A percentile compares a stretch with the other conserved stretches of the same genome.
phyloP scores from a whole-genome alignment of 2,113 vertebrate genomes.

The Pristiophorus japonicus region DNA sequence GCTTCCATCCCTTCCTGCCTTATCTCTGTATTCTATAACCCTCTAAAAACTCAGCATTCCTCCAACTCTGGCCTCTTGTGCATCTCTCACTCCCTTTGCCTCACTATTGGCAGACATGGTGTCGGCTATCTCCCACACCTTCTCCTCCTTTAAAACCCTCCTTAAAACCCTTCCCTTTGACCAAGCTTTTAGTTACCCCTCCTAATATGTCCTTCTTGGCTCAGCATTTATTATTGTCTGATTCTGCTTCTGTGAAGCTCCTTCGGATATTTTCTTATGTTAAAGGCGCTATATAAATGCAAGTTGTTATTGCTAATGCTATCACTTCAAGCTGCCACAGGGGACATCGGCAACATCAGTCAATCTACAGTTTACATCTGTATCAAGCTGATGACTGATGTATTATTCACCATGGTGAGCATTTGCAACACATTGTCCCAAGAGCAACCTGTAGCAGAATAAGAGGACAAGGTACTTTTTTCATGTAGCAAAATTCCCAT shows the following conservation, averaged over 20 bases:
- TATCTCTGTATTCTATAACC: background rate
- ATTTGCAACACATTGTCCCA: background rate
- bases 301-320: background rate
- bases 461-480: background rate
- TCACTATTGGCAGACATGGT: background rate
- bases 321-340: background rate
- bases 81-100: background rate
- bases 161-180: background rate
- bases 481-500: too few relatives aligned
- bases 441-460: background rate
- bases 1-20: background rate
- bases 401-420: background rate
- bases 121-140: background rate
- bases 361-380: background rate
- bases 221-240: background rate
- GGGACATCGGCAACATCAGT: background rate
- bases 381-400: background rate
- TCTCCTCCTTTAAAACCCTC: background rate
- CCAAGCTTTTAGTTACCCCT: background rate
- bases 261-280: background rate
- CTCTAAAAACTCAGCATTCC: background rate
- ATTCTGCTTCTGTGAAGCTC: background rate
- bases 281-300: background rate
- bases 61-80: background rate
- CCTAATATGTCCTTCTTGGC: background rate